Conservation (phyloP, 1,140 invertebrate species). For the Amyelois transitella region DNA sequence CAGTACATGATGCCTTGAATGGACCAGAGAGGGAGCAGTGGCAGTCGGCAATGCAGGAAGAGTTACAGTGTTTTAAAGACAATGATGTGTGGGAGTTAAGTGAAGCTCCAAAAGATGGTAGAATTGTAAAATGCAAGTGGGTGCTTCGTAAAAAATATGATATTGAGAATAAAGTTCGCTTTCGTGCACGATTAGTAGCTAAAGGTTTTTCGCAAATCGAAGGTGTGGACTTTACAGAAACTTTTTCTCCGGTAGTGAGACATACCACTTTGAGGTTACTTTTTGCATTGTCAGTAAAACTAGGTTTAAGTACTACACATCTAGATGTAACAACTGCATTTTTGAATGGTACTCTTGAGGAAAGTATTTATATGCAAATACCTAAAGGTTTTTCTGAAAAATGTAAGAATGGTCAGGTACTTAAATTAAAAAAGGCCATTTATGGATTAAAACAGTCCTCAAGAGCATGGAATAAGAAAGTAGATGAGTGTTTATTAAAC, state of each 20-base stretch:
- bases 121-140: too few species aligned
- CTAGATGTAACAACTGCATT: slow-evolving; percentile 11
- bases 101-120: slow-evolving; percentile 27
- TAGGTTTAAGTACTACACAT: slow-evolving; percentile 7
- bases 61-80: slow-evolving; percentile 31
- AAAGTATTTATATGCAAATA: too few species aligned
- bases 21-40: slow-evolving; percentile 13
- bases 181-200: too few species aligned
- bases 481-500: slow-evolving; percentile 16
- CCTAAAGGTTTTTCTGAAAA: too few species aligned
- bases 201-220: too few species aligned
- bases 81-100: slow-evolving; percentile 44
- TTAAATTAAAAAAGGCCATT: background rate
- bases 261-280: slow-evolving; percentile 13
- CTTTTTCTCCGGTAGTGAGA: slow-evolving; percentile 10
- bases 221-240: slow-evolving; percentile 17
- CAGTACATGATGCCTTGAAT: slow-evolving; percentile 20
- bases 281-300: slow-evolving; percentile 8
- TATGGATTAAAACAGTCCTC: too few species aligned
- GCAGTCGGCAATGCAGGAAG: slow-evolving; percentile 27
- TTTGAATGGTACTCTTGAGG: slow-evolving; percentile 3
- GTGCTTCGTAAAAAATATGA: too few species aligned
- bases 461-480: slow-evolving; percentile 18
- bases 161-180: slow-evolving; percentile 9
- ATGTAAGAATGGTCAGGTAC: too few species aligned